A percentile compares a stretch with the other conserved stretches of the same genome.
phyloP scores from a whole-genome alignment of 2,797 vertebrate species.

The Crax fasciolata region DNA sequence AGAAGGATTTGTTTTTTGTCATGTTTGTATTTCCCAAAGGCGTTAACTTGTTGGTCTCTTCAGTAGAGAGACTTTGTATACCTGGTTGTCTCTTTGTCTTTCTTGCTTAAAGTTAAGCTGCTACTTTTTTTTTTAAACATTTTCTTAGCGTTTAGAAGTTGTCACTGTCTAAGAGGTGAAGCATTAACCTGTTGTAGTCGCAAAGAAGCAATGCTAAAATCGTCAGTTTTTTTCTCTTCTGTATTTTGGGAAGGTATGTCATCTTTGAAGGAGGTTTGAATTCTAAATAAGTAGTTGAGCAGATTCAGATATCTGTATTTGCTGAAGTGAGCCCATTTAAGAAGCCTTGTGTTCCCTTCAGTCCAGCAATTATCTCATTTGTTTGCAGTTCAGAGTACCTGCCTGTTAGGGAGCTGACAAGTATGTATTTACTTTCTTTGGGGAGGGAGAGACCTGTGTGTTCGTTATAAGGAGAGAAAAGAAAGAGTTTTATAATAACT shows the following conservation, averaged over 20 bases:
- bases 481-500: neutral
- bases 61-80: neutral
- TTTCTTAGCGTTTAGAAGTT: neutral
- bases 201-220: neutral
- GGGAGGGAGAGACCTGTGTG: neutral
- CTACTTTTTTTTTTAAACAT: neutral
- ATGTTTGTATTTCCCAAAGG: slow-evolving; percentile 28
- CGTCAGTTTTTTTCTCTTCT: neutral
- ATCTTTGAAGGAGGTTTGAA: neutral
- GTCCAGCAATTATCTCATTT: neutral
- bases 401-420: neutral
- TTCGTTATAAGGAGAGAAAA: neutral
- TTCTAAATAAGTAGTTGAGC: neutral
- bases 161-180: neutral
- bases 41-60: neutral
- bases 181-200: neutral
- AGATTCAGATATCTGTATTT: neutral
- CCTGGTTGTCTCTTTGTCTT: neutral
- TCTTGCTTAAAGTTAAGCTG: neutral
- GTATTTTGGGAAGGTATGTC: neutral
- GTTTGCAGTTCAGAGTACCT: neutral
- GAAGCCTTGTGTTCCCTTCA: neutral
- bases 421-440: neutral
- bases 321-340: neutral
- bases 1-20: neutral